Conservation (phyloP, 1,140 invertebrate genomes). For the Dysdera silvatica region DNA sequence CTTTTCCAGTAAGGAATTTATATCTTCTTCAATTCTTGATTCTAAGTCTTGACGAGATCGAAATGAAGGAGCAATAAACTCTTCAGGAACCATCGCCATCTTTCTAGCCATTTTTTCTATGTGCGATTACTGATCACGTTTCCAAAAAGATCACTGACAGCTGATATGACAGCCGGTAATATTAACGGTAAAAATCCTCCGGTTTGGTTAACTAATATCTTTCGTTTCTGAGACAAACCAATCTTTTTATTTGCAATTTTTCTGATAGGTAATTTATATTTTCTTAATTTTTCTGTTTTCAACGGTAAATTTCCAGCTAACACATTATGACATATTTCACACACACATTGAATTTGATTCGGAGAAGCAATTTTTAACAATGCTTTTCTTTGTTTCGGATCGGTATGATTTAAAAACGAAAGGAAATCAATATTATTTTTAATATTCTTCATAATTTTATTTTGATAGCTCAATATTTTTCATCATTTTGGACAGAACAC, state of each 20-base stretch:
- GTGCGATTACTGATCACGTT: not conserved
- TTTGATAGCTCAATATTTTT: too few species aligned
- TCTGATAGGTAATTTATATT: constrained; percentile 7
- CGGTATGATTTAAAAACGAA: not conserved
- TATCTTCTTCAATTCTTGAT: not conserved
- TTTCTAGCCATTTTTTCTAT: constrained; percentile 5
- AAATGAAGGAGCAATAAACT: not conserved
- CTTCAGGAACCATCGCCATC: not conserved
- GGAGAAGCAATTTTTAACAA: not conserved
- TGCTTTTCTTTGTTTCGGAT: not conserved
- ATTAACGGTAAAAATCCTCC: not conserved
- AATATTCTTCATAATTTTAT: not conserved
- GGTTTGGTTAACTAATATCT: not conserved
- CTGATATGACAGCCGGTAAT: not conserved
- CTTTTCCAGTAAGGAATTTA: not conserved
- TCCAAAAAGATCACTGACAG: not conserved
- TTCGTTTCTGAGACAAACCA: not conserved
- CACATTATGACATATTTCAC: constrained; percentile 16
- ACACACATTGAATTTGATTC: not conserved
- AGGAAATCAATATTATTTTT: not conserved
- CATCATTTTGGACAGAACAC: constrained; percentile 1
- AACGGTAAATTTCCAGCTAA: constrained; percentile 3
- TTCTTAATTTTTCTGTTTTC: constrained; percentile 3
- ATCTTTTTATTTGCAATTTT: not conserved
- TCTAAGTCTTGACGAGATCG: not conserved